Evolutionary conservation across 1,140 invertebrate species (phyloP).

Genomic region (Camponotus pennsylvanicus): DNA sequence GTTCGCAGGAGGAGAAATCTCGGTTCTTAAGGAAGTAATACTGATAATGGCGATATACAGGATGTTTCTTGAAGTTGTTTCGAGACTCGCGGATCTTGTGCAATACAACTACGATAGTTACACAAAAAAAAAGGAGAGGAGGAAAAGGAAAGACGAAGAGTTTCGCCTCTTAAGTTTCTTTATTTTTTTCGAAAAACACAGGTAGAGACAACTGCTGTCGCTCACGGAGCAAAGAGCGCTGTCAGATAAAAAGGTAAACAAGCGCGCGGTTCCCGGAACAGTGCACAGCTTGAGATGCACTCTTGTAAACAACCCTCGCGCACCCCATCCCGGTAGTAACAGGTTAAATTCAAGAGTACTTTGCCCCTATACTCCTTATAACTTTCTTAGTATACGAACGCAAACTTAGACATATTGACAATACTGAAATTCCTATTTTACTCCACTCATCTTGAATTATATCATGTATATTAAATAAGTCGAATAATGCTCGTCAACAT

Average conservation of each 20-base stretch:
- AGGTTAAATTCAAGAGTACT: conserved; percentile 15
- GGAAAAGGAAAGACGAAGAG: neutral
- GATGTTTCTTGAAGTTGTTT: neutral
- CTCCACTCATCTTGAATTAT: neutral
- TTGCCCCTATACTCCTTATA: conserved; percentile 5
- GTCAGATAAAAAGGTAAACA: conserved; percentile 48
- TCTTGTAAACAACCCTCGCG: conserved; percentile 36
- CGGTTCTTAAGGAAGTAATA: neutral
- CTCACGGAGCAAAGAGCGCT: conserved; percentile 18
- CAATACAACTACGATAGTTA: neutral
- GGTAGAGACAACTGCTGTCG: conserved; percentile 24
- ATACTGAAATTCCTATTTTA: neutral
- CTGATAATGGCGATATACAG: neutral
- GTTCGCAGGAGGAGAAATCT: neutral
- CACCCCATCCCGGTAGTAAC: neutral
- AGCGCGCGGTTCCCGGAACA: neutral
- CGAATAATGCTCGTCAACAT: neutral
- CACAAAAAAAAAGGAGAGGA: too few relatives aligned
- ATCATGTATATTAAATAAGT: neutral
- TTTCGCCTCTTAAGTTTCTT: conserved; percentile 10
- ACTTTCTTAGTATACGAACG: conserved; percentile 3
- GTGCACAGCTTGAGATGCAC: neutral
- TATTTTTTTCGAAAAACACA: conserved; percentile 2
- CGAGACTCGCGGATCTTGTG: neutral
- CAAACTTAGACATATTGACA: conserved; percentile 3